Evolutionary conservation across 2,113 vertebrate genomes (phyloP).

Genomic region (Grus americana): DNA sequence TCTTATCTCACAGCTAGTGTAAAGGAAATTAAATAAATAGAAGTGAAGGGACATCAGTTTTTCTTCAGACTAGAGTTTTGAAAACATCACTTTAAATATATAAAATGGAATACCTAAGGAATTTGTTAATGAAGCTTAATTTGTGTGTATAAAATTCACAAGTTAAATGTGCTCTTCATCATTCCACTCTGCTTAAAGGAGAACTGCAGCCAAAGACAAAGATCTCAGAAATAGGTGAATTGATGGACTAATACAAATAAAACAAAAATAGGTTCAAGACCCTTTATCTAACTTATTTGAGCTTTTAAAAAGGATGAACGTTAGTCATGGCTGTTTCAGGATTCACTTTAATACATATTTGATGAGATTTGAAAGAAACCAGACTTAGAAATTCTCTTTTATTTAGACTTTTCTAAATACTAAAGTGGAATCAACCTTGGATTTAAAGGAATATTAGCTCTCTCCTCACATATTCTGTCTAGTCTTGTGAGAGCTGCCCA

Average conservation of each 20-base stretch:
- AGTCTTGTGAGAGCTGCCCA: conserved; percentile 78
- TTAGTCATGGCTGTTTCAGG: conserved; percentile 44
- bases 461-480: conserved; percentile 88
- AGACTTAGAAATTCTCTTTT: conserved; percentile 63
- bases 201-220: neutral
- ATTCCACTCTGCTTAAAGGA: neutral
- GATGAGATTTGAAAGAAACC: conserved; percentile 53
- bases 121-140: neutral
- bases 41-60: neutral
- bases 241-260: neutral
- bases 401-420: conserved; percentile 67
- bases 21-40: neutral
- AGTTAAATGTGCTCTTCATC: neutral
- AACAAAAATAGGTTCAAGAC: neutral
- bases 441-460: conserved; percentile 83
- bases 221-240: neutral
- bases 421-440: conserved; percentile 52
- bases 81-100: neutral
- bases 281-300: conserved; percentile 1
- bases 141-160: neutral
- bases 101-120: neutral
- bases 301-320: conserved; percentile 21
- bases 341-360: conserved; percentile 68
- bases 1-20: neutral
- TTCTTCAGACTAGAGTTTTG: neutral